These are phyloP conservation scores for Cheirogaleus major DNA, from an alignment of 2,797 vertebrate genomes.

Conservation along the genomic window DNA sequence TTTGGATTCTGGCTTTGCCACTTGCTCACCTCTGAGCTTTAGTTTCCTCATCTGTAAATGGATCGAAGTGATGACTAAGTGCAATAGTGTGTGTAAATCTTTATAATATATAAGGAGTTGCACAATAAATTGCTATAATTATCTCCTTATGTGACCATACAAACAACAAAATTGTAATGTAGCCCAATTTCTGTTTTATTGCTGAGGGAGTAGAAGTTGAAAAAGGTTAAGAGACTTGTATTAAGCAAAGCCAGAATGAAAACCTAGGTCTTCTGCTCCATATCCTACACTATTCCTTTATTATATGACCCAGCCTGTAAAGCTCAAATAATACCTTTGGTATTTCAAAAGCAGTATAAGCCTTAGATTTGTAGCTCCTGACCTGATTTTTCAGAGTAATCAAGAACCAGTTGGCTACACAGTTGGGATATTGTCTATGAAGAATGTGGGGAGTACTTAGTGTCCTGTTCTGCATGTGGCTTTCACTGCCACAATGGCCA, in stretches of 20 bases:
- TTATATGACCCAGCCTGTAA: not conserved
- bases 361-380: not conserved
- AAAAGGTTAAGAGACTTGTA: not conserved
- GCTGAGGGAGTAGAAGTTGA: not conserved
- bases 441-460: not conserved
- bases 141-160: not conserved
- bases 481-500: not conserved
- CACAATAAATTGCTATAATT: not conserved
- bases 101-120: not conserved
- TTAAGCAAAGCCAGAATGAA: not conserved
- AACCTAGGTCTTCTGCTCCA: not conserved
- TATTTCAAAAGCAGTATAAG: not conserved
- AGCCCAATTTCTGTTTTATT: not conserved
- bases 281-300: not conserved
- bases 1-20: not conserved
- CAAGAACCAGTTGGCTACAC: not conserved
- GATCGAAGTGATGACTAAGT: not conserved
- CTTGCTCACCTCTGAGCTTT: not conserved
- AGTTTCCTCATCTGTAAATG: slow-evolving; percentile 37
- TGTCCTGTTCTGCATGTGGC: not conserved
- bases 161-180: not conserved
- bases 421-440: not conserved
- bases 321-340: not conserved
- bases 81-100: not conserved
- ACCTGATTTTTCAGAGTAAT: slow-evolving; percentile 31